Evolutionary conservation across 1,140 invertebrate genomes (phyloP).

Genomic region (Heliconius eleuchia): DNA sequence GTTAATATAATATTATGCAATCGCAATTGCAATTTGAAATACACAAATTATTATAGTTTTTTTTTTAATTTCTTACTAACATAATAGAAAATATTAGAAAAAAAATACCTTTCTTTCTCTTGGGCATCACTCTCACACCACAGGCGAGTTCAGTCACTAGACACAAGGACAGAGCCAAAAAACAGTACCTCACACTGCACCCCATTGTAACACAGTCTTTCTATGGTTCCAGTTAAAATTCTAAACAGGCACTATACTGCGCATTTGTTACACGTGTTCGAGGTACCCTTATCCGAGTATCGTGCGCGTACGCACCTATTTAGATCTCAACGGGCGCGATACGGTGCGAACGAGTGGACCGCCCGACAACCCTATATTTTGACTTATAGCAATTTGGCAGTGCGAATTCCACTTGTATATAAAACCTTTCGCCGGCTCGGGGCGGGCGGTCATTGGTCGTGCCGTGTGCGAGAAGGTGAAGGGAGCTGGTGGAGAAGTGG

Average conservation of each 20-base stretch:
- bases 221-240: constrained; percentile 43
- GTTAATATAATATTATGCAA: constrained; percentile 24
- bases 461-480: constrained; percentile 69
- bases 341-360: constrained; percentile 66
- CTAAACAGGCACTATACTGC: constrained; percentile 58
- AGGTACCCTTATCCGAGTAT: constrained; percentile 47
- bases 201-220: constrained; percentile 67
- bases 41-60: not conserved
- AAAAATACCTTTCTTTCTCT: constrained; percentile 77
- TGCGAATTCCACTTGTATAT: constrained; percentile 80
- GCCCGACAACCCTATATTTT: constrained; percentile 82
- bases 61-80: not conserved
- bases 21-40: not conserved
- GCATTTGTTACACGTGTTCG: constrained; percentile 62
- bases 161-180: constrained; percentile 77
- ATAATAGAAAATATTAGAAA: constrained; percentile 1
- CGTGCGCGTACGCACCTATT: constrained; percentile 47
- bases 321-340: constrained; percentile 39
- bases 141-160: constrained; percentile 72
- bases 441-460: constrained; percentile 74
- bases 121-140: constrained; percentile 78
- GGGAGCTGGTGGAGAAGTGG: constrained; percentile 67
- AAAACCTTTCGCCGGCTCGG: constrained; percentile 80
- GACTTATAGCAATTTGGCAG: constrained; percentile 80
- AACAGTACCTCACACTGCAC: constrained; percentile 77